Evolutionary conservation across 2,113 vertebrate species (phyloP), one percentile per base, ranked within the genome.

Genomic region (Sylvia atricapilla): DNA sequence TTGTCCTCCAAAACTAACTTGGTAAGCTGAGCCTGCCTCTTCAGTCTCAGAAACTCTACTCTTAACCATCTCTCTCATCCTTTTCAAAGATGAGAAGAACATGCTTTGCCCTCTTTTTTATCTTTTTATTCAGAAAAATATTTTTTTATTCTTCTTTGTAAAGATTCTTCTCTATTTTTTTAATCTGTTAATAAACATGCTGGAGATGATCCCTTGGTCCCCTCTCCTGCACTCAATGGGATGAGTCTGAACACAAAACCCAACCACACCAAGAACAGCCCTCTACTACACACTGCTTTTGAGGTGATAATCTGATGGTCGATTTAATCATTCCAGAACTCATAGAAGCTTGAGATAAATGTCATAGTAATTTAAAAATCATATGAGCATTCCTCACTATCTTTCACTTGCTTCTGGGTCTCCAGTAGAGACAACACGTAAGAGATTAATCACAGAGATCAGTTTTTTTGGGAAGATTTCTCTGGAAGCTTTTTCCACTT

Each of bases 1-100:
- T n/a, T 35, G 44, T 75, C 44, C 70, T 91, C 92, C 90, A 96
- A 93, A 89, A 85, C 49, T 84, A 87, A 56, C 87, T 81, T 63
- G 24, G 87, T 70, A 87, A 91, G 7, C 43, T 91, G 44, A 94
- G 47, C 43, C 53, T 88, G 62, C 44, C 6, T 56, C 2, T 5
- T 44, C 52, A 79, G 27, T 27, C 62, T 50, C 6, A 5, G 73
- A 43, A 91, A 78, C 33, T 47, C 37, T 4, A 0, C 60, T 67
- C 52, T 31, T 28, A 89, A 55, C 33, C 13, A 47, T 28, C 20
- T 74, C 23, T 14, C 18, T 84, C 19, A 0, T 79, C 23, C 6
- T 70, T 80, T 76, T 70, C 43, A 63, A 70, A 41, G 21, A n/a
- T 9, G 11, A 73, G 80, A 87, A 50, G 58, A 27, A 4, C 8